Evolutionary conservation across 2,113 vertebrate genomes (phyloP).

Genomic region (Rallus limicola): DNA sequence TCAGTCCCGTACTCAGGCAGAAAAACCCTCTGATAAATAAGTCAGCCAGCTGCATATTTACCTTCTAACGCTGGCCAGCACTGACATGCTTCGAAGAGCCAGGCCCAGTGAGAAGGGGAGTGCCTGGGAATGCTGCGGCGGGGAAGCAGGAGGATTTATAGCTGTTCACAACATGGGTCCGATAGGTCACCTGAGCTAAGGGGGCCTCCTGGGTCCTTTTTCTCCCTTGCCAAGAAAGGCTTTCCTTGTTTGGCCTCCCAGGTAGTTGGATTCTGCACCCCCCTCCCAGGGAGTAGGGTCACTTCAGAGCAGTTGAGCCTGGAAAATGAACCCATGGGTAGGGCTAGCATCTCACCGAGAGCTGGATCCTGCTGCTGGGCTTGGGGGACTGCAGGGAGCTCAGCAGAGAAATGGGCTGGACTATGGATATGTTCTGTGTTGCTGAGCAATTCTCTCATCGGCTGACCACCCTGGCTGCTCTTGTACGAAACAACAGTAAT

Average conservation of each 20-base stretch:
- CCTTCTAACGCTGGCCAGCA: not conserved
- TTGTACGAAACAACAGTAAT: not conserved
- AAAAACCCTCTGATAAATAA: not conserved
- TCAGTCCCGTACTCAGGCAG: not conserved
- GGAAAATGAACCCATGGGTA: not conserved
- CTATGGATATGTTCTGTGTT: not conserved
- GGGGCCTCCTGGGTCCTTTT: not conserved
- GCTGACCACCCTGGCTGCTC: not conserved
- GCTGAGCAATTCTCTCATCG: not conserved
- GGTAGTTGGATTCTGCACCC: not conserved
- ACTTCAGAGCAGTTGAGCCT: not conserved
- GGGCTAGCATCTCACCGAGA: accelerated
- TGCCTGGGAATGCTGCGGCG: not conserved
- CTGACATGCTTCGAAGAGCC: not conserved
- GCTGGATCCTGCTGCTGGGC: not conserved
- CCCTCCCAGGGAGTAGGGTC: not conserved
- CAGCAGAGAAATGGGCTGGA: accelerated
- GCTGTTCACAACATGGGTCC: not conserved
- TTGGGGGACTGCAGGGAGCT: not conserved
- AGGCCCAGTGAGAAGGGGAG: not conserved
- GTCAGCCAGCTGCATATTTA: not conserved
- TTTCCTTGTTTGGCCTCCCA: not conserved
- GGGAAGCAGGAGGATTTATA: conserved; percentile 6
- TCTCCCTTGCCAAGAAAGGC: conserved; percentile 14
- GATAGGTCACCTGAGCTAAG: not conserved